Conservation (phyloP, 2,113 vertebrate species). For the Rhineura floridana region DNA sequence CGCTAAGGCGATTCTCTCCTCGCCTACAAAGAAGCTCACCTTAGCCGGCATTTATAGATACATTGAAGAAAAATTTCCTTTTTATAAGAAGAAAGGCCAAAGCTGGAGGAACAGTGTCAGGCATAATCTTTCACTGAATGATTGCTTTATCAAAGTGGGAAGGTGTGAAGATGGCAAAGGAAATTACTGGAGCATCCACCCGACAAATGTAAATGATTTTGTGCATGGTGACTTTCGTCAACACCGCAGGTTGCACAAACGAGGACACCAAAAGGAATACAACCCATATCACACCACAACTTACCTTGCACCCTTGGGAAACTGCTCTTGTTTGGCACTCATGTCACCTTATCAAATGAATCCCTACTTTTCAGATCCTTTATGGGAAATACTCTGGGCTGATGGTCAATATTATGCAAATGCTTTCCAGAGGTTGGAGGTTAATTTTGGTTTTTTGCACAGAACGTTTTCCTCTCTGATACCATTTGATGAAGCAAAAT, state of each 20-base stretch:
- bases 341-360: slow-evolving; percentile 24
- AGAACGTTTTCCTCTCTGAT: slow-evolving; percentile 42
- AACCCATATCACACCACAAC: slow-evolving; percentile 37
- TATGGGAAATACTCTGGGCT: slow-evolving; percentile 48
- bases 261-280: slow-evolving; percentile 43
- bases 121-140: slow-evolving; percentile 69
- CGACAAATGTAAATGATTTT: slow-evolving; percentile 65
- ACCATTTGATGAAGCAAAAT: slow-evolving; percentile 27
- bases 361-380: slow-evolving; percentile 39
- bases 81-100: slow-evolving; percentile 60
- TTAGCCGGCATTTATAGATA: slow-evolving; percentile 75
- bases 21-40: slow-evolving; percentile 69
- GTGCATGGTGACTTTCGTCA: slow-evolving; percentile 67
- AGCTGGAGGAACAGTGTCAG: slow-evolving; percentile 70
- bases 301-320: slow-evolving; percentile 40
- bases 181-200: slow-evolving; percentile 72
- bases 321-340: slow-evolving; percentile 27
- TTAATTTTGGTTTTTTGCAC: slow-evolving; percentile 27
- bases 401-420: slow-evolving; percentile 38
- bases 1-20: slow-evolving; percentile 74
- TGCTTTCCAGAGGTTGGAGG: slow-evolving; percentile 45
- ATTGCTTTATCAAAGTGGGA: slow-evolving; percentile 72
- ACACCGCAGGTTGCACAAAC: slow-evolving; percentile 56
- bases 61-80: slow-evolving; percentile 71
- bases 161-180: slow-evolving; percentile 72